Evolutionary conservation across 2,888 invertebrate species (phyloP).

Genomic region (Mythimna pallens): DNA sequence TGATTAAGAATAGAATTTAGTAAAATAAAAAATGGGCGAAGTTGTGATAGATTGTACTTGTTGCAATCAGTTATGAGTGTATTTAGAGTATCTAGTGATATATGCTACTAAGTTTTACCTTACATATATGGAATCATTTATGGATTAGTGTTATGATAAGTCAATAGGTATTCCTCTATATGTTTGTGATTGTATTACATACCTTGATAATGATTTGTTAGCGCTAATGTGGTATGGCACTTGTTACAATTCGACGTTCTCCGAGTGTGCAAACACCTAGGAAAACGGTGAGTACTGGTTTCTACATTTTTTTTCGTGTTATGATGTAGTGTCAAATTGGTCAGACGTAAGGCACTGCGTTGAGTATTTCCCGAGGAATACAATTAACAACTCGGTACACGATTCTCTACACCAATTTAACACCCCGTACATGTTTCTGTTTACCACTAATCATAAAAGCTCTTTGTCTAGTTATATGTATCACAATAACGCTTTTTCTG

Average conservation of each 20-base stretch:
- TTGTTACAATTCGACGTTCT: conserved; percentile 89
- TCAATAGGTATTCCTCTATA: conserved; percentile 80
- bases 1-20: conserved; percentile 62
- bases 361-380: conserved; percentile 22
- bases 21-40: conserved; percentile 68
- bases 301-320: conserved; percentile 58
- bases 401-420: conserved; percentile 20
- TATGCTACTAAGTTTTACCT: conserved; percentile 68
- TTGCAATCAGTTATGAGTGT: conserved; percentile 62
- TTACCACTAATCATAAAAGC: conserved; percentile 13
- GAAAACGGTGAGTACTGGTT: conserved; percentile 85
- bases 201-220: conserved; percentile 85
- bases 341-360: conserved; percentile 46
- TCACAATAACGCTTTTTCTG: conserved; percentile 8
- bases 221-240: conserved; percentile 89
- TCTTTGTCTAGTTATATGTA: conserved; percentile 20
- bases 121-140: conserved; percentile 78
- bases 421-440: conserved; percentile 8
- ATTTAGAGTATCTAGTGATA: conserved; percentile 67
- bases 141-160: conserved; percentile 82
- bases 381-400: conserved; percentile 8
- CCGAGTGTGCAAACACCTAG: conserved; percentile 89
- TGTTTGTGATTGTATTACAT: conserved; percentile 86
- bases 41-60: conserved; percentile 66
- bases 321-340: conserved; percentile 59